Base-by-base conservation (phyloP, 1,140 invertebrate genomes). In the Paramacrobiotus metropolitanus region DNA sequence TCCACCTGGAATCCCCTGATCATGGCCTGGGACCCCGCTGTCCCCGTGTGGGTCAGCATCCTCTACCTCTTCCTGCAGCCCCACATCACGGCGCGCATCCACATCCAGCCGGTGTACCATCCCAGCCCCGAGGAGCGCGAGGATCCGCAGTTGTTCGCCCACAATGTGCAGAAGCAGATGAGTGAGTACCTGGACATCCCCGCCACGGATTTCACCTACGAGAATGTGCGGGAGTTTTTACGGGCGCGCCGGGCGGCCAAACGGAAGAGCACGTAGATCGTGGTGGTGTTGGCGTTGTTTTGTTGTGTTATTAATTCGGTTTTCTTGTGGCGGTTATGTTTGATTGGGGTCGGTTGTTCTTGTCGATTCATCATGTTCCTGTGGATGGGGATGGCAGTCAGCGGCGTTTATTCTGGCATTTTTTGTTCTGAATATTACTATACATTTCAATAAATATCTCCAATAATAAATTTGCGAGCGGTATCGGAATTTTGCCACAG, bases 11-110 rank as follows among this genome's bases (percentile, higher is more conserved):
- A 55, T 28, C 48, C 48, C 4, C 15, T 55, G 9, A 28, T 55
- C 15, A 55, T 55, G 48, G 48, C 48, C 15, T 55, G 48, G 48
- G 48, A 55, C 48, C 4, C 15, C 24, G 4, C 9, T 28, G 24
- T 55, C 24, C 48, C 48, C 9, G 48, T 55, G 9, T 55, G 48
- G 48, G 9, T 18, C 9, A 55, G 48, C 24, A 55, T 55, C 9
- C 9, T 55, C 48, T 55, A 18, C 48, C 9, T 55, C 48, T 24
- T 55, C 48, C 48, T 55, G 48, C 48, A 55, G 24, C 48, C 48
- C 15, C 48, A 55, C 48, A 28, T 55, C 4, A 55, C 48, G 15
- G 48, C 48, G 9, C 48, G 48, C 24, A 55, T 55, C 24, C 48
- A 55, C 48, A 55, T 55, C 24, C 48, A 18, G 4, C 48, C 48